Base-by-base conservation (phyloP, 2,113 vertebrate genomes). In the Cephalopterus ornatus region DNA sequence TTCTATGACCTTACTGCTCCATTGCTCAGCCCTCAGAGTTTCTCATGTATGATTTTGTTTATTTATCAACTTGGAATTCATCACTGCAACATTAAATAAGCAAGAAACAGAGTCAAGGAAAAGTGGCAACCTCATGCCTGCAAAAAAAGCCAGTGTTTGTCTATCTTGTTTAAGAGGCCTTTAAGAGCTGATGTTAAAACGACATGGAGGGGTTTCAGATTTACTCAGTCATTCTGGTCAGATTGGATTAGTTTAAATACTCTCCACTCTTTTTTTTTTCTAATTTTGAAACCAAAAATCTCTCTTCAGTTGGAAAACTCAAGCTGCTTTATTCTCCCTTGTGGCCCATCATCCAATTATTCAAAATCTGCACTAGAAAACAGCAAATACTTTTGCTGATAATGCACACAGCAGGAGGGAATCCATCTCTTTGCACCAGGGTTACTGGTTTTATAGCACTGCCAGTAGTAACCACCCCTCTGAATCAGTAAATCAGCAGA, bases 1-100 rank as follows among this genome's bases (percentile, higher is more conserved):
- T 85, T 47, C 81, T 88, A 0, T 28, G 28, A 82, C 81, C 83
- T 83, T 82, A 76, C 26, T 85, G 87, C 84, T 93, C 39, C 50
- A 18, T 23, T 49, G 59, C 86, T 63, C 68, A 85, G 88, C 59
- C 68, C 68, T 70, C 30, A 13, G 81, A 73, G 41, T 52, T 79
- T 49, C 53, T 93, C 28, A 61, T 67, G 41, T 83, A 52, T n/a
- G 68, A 79, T 91, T 94, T 89, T 83, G 94, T 79, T 89, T 93
- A 93, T 95, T 94, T 83, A 94, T 86, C 79, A 82, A 41, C 63
- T 62, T 85, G 66, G 68, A 96, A 96, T 92, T 85, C 88, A 92
- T 65, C 86, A 68, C 30, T 71, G 61, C 66, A 84, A 89, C 68
- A 79, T 82, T 63, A 92, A 89, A 91, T 44, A 73, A 88, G 50